Conservation (phyloP, 2,888 invertebrate genomes). For the Hydrotaea cyrtoneurina region DNA sequence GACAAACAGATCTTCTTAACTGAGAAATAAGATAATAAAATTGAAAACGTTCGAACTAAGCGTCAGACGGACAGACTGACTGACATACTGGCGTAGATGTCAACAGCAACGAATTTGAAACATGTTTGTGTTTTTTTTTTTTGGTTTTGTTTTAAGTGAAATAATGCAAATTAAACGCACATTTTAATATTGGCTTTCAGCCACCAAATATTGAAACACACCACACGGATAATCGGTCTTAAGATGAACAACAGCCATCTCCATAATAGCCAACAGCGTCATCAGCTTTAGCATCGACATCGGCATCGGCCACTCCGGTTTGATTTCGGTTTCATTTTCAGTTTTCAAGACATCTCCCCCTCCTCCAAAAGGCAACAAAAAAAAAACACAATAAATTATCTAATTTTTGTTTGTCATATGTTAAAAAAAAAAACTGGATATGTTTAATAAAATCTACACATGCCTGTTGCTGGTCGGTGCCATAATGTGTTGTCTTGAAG, state of each 20-base stretch:
- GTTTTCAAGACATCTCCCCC: background rate
- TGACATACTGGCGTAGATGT: constrained; percentile 47
- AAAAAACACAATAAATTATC: constrained; percentile 60
- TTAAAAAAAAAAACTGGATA: background rate
- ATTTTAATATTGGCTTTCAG: constrained; percentile 55
- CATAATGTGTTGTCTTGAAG: background rate
- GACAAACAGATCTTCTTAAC: too few species aligned
- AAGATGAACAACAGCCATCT: constrained; percentile 18
- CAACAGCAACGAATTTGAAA: constrained; percentile 42
- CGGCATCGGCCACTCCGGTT: background rate
- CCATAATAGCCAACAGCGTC: constrained; percentile 3
- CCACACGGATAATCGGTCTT: constrained; percentile 23
- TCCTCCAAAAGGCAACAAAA: background rate
- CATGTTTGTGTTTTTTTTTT: constrained; percentile 57
- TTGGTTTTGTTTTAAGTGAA: too few species aligned
- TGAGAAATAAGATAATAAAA: constrained; percentile 7
- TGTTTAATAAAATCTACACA: background rate
- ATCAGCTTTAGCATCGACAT: constrained; percentile 32
- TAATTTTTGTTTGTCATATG: constrained; percentile 21
- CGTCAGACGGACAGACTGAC: background rate
- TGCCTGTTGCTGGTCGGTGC: too few species aligned
- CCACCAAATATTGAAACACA: constrained; percentile 19
- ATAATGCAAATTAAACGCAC: constrained; percentile 66
- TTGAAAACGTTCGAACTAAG: constrained; percentile 26
- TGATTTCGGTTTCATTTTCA: constrained; percentile 43